Percentiles rank a stretch among this genome's conserved stretches.
These are phyloP conservation scores for Machimus atricapillus DNA, from an alignment of 2,888 invertebrate genomes.

Conservation along the genomic window DNA sequence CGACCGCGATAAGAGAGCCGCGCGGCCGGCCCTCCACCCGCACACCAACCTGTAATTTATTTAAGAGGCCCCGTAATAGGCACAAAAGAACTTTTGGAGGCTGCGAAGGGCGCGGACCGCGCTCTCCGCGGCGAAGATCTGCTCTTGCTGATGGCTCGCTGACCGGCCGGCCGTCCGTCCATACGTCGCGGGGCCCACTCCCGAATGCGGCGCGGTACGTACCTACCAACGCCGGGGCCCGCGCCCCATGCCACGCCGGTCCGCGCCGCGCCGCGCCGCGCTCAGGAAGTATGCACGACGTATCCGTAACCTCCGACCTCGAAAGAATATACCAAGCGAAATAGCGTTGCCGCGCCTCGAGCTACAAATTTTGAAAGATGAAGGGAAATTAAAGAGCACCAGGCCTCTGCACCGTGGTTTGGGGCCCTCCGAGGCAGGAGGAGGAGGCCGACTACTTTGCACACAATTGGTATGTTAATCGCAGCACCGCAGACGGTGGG, in stretches of 20 bases:
- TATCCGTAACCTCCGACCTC: constrained; percentile 50
- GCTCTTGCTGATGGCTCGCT: background rate
- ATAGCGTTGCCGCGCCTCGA: constrained; percentile 46
- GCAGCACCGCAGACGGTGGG: constrained; percentile 35
- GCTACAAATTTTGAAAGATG: constrained; percentile 46
- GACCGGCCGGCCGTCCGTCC: background rate
- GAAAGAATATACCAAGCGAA: constrained; percentile 46
- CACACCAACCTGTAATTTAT: constrained; percentile 47
- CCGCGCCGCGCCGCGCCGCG: background rate
- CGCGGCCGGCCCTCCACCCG: constrained; percentile 42
- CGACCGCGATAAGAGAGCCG: constrained; percentile 22
- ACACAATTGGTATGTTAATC: constrained; percentile 44
- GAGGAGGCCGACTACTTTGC: constrained; percentile 43
- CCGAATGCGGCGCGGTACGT: constrained; percentile 4
- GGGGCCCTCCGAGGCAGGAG: background rate
- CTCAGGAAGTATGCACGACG: constrained; percentile 45
- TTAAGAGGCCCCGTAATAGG: constrained; percentile 26
- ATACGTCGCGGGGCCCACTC: constrained; percentile 25
- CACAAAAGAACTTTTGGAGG: constrained; percentile 24
- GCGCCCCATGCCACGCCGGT: background rate
- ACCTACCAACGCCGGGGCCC: background rate
- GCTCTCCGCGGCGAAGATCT: constrained; percentile 24
- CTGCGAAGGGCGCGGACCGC: constrained; percentile 20
- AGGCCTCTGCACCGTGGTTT: background rate
- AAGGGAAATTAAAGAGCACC: constrained; percentile 45